Percentiles rank a stretch among this genome's conserved stretches.
Conservation (phyloP, 2,888 invertebrate species). For the Pocota personata region DNA sequence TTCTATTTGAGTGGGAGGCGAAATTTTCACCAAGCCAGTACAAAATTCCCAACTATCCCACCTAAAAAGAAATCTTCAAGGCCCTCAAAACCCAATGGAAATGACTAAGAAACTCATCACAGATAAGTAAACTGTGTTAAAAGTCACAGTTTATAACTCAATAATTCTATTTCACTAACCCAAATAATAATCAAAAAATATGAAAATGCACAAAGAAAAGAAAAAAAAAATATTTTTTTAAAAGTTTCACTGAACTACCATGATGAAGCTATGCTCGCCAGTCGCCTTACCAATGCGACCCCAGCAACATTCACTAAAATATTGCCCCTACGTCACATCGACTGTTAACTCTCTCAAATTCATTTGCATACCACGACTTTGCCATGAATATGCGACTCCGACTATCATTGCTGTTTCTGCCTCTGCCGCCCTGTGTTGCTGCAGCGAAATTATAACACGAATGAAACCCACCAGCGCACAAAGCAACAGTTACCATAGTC, state of each 20-base stretch:
- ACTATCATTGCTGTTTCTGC: not conserved
- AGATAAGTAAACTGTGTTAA: slow-evolving; percentile 2
- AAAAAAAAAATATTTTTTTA: not conserved
- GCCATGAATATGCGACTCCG: slow-evolving; percentile 9
- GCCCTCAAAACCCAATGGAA: not conserved
- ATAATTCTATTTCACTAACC: slow-evolving; percentile 21
- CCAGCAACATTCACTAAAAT: slow-evolving; percentile 32
- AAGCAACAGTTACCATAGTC: slow-evolving; percentile 1
- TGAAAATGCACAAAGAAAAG: not conserved
- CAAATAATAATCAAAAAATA: not conserved
- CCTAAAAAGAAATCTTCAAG: not conserved
- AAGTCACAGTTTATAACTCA: slow-evolving; percentile 3
- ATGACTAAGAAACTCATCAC: no score
- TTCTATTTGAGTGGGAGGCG: no score
- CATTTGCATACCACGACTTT: slow-evolving; percentile 57
- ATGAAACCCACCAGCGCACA: slow-evolving; percentile 21
- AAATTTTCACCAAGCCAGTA: no score
- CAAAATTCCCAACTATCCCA: not conserved
- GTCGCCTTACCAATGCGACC: slow-evolving; percentile 7
- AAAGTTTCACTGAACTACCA: slow-evolving; percentile 40
- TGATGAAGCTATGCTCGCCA: slow-evolving; percentile 14
- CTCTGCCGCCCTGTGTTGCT: not conserved
- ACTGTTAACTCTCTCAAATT: slow-evolving; percentile 57
- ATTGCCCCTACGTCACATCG: slow-evolving; percentile 53
- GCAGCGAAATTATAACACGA: slow-evolving; percentile 60